These are phyloP conservation scores for Exocentrus adspersus DNA, from an alignment of 2,888 invertebrate genomes.

Conservation along the genomic window DNA sequence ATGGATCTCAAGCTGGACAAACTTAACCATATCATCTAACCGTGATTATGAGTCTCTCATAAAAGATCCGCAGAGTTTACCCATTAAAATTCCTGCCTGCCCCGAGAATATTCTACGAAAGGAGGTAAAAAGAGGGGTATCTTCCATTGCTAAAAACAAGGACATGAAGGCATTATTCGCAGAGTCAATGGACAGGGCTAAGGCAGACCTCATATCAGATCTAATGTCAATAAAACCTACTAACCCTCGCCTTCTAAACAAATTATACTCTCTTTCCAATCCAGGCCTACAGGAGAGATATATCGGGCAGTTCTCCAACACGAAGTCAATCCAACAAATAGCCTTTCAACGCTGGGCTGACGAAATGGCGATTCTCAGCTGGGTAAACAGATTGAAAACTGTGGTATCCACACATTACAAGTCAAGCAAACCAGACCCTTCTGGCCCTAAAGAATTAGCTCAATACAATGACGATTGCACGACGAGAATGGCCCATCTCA, in stretches of 20 bases:
- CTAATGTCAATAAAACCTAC: not conserved
- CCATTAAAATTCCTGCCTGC: not conserved
- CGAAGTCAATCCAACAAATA: not conserved
- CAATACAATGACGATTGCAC: not conserved
- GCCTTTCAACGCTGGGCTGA: not conserved
- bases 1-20: too few species aligned
- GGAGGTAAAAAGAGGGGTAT: not conserved
- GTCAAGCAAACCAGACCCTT: not conserved
- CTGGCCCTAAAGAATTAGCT: not conserved
- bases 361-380: not conserved
- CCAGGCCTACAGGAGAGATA: not conserved
- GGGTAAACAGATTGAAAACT: not conserved
- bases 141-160: not conserved
- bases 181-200: not conserved
- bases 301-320: not conserved
- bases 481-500: not conserved
- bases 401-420: not conserved
- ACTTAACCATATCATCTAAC: too few species aligned
- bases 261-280: not conserved
- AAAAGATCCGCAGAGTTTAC: not conserved
- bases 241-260: not conserved
- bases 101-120: not conserved
- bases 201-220: not conserved
- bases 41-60: not conserved
- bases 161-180: not conserved